Base-by-base conservation (phyloP, 2,888 invertebrate species). In the Dastarcus helophoroides region DNA sequence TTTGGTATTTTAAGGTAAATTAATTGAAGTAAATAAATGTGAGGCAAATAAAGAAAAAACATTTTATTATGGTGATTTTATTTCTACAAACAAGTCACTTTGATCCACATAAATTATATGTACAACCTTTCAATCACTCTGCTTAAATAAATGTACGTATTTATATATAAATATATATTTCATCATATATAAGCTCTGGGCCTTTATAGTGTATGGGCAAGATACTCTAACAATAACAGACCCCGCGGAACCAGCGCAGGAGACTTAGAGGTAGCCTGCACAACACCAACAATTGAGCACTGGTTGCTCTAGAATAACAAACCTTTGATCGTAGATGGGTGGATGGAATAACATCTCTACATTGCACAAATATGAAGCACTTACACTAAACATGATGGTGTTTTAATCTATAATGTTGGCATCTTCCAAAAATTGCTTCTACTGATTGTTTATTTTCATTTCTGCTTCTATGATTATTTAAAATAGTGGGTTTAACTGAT, bases 101-200 rank as follows among this genome's bases (percentile, higher is more conserved):
- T 55, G 55, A 53, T 59, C 56, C 58, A 59, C 58, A 60, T 59
- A 60, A 59, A 60, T 60, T 59, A 56, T 59, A 60, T 60, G 50
- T 60, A 60, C 59, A 60, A 58, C 56, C 55, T 53, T 50, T 56
- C 55, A 58, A 58, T 59, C 59, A 58, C 58, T 56, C 58, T 56
- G 56, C 54, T 58, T 58, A 57, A 56, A 55, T 56, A 56, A n/a
- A 51, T 55, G 55, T 56, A 56, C 51, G 52, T 54, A 51, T 54
- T 54, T 53, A 53, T 54, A 54, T 54, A 56, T 47, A 53, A 47
- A 52, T 50, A 51, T 51, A 50, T 50, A 52, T 53, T 46, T 54
- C 45, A 47, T 51, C 45, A 50, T 42, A 40, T 41, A 46, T 53
- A 57, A 57, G 57, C 55, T 54, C 53, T 50, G 53, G 52, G 50